Conservation (phyloP, 2,113 vertebrate genomes). For the Tautogolabrus adspersus region DNA sequence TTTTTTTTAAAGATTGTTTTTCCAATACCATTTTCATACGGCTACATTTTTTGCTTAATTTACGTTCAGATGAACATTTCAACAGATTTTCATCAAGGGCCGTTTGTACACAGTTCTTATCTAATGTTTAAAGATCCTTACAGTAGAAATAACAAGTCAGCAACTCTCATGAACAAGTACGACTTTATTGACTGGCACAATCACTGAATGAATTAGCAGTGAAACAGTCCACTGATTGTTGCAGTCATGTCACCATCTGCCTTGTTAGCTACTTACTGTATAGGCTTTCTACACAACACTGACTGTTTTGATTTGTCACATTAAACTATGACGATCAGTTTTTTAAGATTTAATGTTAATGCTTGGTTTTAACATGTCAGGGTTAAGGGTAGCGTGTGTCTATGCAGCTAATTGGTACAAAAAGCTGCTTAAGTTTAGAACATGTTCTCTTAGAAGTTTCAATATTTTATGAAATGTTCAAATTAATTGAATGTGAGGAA, state of each 20-base stretch:
- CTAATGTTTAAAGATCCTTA: too few species aligned
- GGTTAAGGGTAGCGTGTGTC: background rate
- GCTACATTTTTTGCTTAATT: too few species aligned
- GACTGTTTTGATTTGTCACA: too few species aligned
- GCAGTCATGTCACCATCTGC: background rate
- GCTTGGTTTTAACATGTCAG: slow-evolving; percentile 11
- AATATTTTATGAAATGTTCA: slow-evolving; percentile 18
- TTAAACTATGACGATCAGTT: too few species aligned
- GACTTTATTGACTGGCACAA: background rate
- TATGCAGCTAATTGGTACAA: slow-evolving; percentile 2
- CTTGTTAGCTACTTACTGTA: background rate
- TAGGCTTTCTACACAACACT: background rate
- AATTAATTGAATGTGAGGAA: slow-evolving; percentile 25
- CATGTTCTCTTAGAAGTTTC: slow-evolving; percentile 2
- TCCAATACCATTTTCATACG: too few species aligned
- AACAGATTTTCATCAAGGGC: too few species aligned
- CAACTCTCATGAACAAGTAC: too few species aligned
- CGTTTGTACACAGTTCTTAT: too few species aligned
- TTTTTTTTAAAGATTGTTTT: too few species aligned
- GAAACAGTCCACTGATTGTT: background rate
- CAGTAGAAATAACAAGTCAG: too few species aligned
- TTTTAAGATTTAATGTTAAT: background rate
- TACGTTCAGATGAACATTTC: too few species aligned
- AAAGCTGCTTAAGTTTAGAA: background rate
- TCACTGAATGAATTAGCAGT: background rate